Conservation (phyloP, 2,888 invertebrate species). For the Hetaerina titia region DNA sequence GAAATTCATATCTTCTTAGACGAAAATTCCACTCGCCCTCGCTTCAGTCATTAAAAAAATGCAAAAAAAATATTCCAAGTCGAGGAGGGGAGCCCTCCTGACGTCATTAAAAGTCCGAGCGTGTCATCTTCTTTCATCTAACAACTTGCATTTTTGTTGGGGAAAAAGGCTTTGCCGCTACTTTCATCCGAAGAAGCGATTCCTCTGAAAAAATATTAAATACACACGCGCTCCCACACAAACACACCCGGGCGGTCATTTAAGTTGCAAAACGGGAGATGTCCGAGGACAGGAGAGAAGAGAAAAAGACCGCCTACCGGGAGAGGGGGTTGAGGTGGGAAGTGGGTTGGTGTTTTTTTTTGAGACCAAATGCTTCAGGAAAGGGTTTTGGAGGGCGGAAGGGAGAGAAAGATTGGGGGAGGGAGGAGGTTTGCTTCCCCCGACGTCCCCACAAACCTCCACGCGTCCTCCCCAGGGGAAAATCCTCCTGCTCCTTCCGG, state of each 20-base stretch:
- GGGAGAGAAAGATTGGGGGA: neutral
- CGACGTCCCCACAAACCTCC: neutral
- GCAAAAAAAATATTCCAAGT: neutral
- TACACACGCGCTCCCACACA: neutral
- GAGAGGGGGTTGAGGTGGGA: neutral
- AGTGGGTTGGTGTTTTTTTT: neutral
- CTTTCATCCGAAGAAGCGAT: slow-evolving; percentile 55
- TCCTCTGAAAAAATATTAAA: neutral
- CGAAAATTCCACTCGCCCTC: neutral
- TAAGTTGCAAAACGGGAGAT: slow-evolving; percentile 15
- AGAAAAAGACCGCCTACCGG: neutral
- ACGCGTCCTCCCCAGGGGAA: neutral
- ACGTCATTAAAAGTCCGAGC: neutral
- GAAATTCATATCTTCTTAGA: slow-evolving; percentile 18
- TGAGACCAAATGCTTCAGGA: slow-evolving; percentile 33
- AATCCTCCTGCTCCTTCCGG: neutral
- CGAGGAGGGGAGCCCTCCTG: neutral
- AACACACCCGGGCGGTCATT: neutral
- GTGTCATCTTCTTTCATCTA: slow-evolving; percentile 5
- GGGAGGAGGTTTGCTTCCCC: neutral
- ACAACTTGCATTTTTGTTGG: neutral
- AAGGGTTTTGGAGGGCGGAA: neutral
- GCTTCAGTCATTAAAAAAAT: neutral
- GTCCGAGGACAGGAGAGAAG: neutral
- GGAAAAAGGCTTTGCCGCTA: slow-evolving; percentile 53